Evolutionary conservation across 2,888 invertebrate genomes (phyloP).

Genomic region (Nudaria mundana): DNA sequence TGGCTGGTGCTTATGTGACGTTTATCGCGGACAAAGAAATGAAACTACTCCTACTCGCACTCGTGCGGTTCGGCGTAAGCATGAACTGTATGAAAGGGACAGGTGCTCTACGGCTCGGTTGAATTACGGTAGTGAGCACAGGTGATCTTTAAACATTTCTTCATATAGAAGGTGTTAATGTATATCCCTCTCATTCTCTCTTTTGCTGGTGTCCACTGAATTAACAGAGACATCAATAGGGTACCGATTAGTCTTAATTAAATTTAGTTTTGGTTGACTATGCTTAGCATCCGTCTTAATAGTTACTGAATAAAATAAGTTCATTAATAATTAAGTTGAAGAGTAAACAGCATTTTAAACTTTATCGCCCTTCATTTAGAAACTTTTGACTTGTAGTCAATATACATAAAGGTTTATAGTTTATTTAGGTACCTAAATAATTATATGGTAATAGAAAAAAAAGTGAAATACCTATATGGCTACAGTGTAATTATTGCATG

Average conservation of each 20-base stretch:
- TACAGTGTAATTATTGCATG: not conserved
- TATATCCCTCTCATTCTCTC: slow-evolving; percentile 63
- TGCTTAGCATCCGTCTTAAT: slow-evolving; percentile 68
- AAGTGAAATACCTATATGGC: not conserved
- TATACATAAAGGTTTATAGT: slow-evolving; percentile 26
- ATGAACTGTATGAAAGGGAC: slow-evolving; percentile 79
- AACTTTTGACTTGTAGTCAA: too few species aligned
- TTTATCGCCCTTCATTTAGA: slow-evolving; percentile 32
- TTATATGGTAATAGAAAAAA: too few species aligned
- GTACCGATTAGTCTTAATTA: slow-evolving; percentile 59
- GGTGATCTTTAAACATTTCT: slow-evolving; percentile 79
- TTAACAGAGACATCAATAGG: slow-evolving; percentile 48
- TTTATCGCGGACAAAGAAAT: slow-evolving; percentile 39
- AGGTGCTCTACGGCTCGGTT: slow-evolving; percentile 76
- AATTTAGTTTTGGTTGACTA: slow-evolving; percentile 62
- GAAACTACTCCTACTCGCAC: slow-evolving; percentile 80
- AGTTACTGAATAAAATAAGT: slow-evolving; percentile 50
- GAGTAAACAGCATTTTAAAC: slow-evolving; percentile 49
- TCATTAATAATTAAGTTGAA: slow-evolving; percentile 59
- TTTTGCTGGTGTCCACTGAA: slow-evolving; percentile 21
- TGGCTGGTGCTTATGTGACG: slow-evolving; percentile 28
- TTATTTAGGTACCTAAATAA: slow-evolving; percentile 32
- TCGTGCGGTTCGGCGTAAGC: slow-evolving; percentile 76
- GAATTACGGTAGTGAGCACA: slow-evolving; percentile 81
- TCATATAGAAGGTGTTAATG: slow-evolving; percentile 63